Percentiles rank a stretch among this genome's conserved stretches.
Evolutionary conservation across 1,140 invertebrate genomes (phyloP).

Genomic region (Muscidifurax raptorellus): DNA sequence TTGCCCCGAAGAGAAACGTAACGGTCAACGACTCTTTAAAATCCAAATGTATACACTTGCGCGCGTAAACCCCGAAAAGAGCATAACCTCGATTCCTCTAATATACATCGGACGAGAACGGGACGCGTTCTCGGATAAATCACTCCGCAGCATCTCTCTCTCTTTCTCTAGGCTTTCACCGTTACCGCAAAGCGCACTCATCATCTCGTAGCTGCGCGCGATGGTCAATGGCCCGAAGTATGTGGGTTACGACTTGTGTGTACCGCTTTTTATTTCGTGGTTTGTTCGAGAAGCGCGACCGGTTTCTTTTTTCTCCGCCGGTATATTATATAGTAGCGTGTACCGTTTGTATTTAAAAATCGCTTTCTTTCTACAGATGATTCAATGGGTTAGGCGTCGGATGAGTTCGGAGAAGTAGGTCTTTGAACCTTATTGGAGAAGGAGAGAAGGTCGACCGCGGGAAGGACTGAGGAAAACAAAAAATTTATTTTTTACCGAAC

Average conservation of each 20-base stretch:
- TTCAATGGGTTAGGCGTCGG: too few relatives aligned
- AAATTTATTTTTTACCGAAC: too few relatives aligned
- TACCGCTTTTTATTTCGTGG: constrained; percentile 28
- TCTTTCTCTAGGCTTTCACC: constrained; percentile 25
- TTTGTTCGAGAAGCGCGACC: constrained; percentile 8
- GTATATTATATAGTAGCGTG: too few relatives aligned
- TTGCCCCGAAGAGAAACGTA: too few relatives aligned
- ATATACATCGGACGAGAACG: neutral
- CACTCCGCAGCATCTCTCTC: neutral
- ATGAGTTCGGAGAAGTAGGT: too few relatives aligned
- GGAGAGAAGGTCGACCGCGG: too few relatives aligned
- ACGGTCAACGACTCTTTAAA: too few relatives aligned
- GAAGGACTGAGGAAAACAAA: too few relatives aligned
- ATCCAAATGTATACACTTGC: too few relatives aligned
- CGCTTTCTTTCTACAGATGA: too few relatives aligned
- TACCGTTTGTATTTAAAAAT: too few relatives aligned
- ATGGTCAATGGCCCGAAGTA: constrained; percentile 43
- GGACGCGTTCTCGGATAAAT: neutral
- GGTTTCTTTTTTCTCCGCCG: constrained; percentile 5
- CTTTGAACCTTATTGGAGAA: too few relatives aligned
- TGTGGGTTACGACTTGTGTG: constrained; percentile 37
- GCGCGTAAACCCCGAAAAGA: neutral
- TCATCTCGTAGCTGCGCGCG: neutral
- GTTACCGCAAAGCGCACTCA: constrained; percentile 3
- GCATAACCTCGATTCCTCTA: neutral